A percentile compares a stretch with the other conserved stretches of the same genome.
These are phyloP conservation scores for Trichonephila clavata DNA, from an alignment of 1,140 invertebrate species.

Conservation along the genomic window DNA sequence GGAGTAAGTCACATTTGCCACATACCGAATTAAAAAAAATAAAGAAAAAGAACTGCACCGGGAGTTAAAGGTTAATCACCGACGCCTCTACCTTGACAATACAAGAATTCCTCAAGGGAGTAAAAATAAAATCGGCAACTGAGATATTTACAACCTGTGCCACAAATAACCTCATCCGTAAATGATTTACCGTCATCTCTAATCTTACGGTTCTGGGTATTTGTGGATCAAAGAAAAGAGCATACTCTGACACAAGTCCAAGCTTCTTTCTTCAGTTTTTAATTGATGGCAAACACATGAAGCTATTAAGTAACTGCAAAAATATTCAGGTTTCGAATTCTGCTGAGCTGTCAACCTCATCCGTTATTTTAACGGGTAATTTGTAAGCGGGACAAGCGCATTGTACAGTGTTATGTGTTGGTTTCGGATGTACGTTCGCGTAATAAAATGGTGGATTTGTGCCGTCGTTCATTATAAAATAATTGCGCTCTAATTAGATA, in stretches of 20 bases:
- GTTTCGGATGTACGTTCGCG: neutral
- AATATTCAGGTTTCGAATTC: conserved; percentile 45
- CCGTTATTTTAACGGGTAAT: conserved; percentile 72
- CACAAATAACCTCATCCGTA: conserved; percentile 67
- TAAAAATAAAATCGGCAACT: conserved; percentile 67
- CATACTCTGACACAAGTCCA: conserved; percentile 18
- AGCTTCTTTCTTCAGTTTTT: conserved; percentile 53
- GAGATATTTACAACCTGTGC: conserved; percentile 65
- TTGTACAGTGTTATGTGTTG: neutral
- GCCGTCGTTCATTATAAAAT: neutral
- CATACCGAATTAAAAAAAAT: neutral
- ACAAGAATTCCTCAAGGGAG: neutral
- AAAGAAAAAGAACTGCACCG: neutral
- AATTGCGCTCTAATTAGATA: neutral
- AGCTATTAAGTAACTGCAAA: conserved; percentile 42
- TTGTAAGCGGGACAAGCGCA: conserved; percentile 36
- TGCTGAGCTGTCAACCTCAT: conserved; percentile 67
- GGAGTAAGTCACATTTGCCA: conserved; percentile 11
- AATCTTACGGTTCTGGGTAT: conserved; percentile 33
- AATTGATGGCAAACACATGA: conserved; percentile 66
- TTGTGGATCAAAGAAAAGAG: neutral
- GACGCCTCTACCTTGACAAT: conserved; percentile 46
- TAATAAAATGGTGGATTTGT: neutral
- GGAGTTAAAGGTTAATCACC: conserved; percentile 68
- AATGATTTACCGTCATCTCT: conserved; percentile 52